These are phyloP conservation scores for Dolichomitus sp. DNA, from an alignment of 2,888 invertebrate genomes.

Conservation along the genomic window DNA sequence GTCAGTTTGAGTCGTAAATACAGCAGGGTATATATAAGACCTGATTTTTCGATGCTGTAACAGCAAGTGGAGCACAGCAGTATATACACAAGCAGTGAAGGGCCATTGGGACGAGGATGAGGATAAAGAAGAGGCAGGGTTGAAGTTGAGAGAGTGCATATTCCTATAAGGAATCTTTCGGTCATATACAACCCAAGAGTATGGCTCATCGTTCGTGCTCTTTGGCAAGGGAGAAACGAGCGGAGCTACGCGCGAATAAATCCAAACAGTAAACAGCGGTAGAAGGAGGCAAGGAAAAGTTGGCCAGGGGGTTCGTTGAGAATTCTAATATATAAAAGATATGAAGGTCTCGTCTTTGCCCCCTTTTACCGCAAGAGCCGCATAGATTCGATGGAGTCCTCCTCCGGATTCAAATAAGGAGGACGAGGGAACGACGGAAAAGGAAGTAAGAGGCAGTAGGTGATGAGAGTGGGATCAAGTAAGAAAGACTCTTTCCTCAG, in stretches of 20 bases:
- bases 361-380: conserved; percentile 50
- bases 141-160: conserved; percentile 32
- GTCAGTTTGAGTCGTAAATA: conserved; percentile 24
- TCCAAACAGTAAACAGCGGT: conserved; percentile 82
- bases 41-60: conserved; percentile 2
- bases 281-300: conserved; percentile 50
- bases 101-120: background rate
- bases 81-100: conserved; percentile 25
- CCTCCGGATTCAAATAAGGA: conserved; percentile 81
- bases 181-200: conserved; percentile 48
- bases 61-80: conserved; percentile 3
- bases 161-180: conserved; percentile 28
- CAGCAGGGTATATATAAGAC: background rate
- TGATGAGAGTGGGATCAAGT: conserved; percentile 43
- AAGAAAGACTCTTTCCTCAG: conserved; percentile 52
- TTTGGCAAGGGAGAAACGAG: conserved; percentile 17
- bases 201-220: background rate
- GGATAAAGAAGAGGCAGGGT: conserved; percentile 13
- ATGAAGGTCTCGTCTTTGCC: conserved; percentile 74
- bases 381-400: conserved; percentile 75
- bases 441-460: conserved; percentile 17
- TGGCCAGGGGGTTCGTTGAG: conserved; percentile 69
- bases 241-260: conserved; percentile 75
- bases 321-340: conserved; percentile 85
- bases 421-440: conserved; percentile 65